phyloP scores from a whole-genome alignment of 2,888 invertebrate genomes.

The Ceramica pisi region DNA sequence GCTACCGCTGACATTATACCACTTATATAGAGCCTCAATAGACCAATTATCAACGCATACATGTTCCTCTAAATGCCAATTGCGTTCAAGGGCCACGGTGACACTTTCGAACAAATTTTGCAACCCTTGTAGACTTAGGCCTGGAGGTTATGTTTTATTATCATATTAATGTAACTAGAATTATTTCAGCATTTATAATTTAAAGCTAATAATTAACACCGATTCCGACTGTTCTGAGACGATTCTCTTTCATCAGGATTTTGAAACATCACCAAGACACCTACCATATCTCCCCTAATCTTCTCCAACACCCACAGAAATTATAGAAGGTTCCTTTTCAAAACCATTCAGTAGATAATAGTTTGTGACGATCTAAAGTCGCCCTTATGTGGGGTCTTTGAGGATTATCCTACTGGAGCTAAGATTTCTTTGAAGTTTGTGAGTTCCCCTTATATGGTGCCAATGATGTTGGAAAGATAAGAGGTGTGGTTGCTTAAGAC shows the following conservation, averaged over 20 bases:
- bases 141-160: no score
- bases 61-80: no score
- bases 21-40: no score
- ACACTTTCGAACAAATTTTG: no score
- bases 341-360: constrained; percentile 43
- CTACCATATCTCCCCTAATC: constrained; percentile 34
- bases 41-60: no score
- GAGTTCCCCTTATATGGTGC: constrained; percentile 37
- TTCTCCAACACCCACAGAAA: constrained; percentile 8
- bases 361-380: constrained; percentile 49
- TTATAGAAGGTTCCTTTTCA: constrained; percentile 24
- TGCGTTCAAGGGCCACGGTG: no score
- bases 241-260: not conserved
- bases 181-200: no score
- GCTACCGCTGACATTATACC: no score
- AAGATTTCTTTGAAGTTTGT: constrained; percentile 70
- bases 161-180: no score
- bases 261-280: not conserved
- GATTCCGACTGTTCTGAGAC: no score
- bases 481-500: constrained; percentile 2
- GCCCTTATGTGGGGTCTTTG: constrained; percentile 57
- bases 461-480: constrained; percentile 46
- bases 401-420: constrained; percentile 69
- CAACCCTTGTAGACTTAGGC: no score
- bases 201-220: no score